Base-by-base conservation (phyloP, 2,797 vertebrate genomes). In the Aeoliscus strigatus region DNA sequence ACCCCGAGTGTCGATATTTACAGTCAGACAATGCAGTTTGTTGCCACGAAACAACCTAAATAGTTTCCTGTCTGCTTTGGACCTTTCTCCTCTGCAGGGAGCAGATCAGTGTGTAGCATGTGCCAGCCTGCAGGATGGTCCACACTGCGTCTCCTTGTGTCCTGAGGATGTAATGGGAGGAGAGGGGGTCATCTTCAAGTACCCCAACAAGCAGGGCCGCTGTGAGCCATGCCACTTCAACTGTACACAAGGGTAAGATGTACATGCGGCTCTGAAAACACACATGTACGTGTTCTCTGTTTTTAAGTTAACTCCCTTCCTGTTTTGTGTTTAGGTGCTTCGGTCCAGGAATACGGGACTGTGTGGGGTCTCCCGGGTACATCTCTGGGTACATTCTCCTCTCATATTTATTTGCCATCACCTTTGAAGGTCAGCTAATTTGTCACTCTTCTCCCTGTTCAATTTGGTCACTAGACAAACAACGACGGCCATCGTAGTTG, bases 141-240 rank as follows among this genome's bases (percentile, higher is more conserved):
- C 91, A 1, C 91, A 96, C 74, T 98, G 95, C 38, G 94, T 98
- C 35, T 84, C 86, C 41, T 82, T 68, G 1, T 98, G 95, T 70
- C 94, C 95, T 4, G 67, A 88, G 2, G 93, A 93, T 1, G 79
- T 97, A 58, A 85, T 93, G 74, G 93, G 91, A 14, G 90, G 87
- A 53, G 91, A 91, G 10, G 91, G 90, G 1, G 78, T 89, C 49
- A 92, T 98, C 81, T 96, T 90, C 73, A 98, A 98, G 67, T 98
- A 88, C 67, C 68, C 91, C 4, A 89, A 92, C 56, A 48, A 57
- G 36, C 49, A 75, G 43, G 79, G 75, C 31, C 83, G 81, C 64
- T 98, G 95, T 64, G 77, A 90, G 57, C 82, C 88, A 2, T 98
- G 95, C 65, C 91, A 97, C 26, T 52, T 83, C 71, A 97, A 95